Evolutionary conservation across 2,888 invertebrate genomes (phyloP), one percentile per base, ranked within the genome.

Genomic region (Bembecia ichneumoniformis): DNA sequence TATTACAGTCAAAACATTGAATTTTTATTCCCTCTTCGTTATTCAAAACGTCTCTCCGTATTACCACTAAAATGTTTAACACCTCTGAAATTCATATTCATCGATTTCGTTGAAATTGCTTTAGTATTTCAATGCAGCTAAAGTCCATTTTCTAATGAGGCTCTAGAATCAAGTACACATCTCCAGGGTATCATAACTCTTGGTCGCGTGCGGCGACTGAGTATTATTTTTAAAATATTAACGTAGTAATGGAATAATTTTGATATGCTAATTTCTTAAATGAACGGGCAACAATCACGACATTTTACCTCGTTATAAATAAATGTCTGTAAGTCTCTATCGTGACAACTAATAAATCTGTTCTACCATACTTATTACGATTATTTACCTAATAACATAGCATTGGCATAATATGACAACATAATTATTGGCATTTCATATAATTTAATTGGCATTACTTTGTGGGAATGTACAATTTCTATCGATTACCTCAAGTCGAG

Each of bases 161-260:
- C 48, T 47, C 35, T 49, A 50, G 55, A 63, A 63, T 63, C 55
- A 63, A 59, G 63, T 68, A 63, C 59, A 63, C 74, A 77, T 80
- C 83, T 82, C 82, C 68, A 71, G 81, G 66, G 81, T 64, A 61
- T 60, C 74, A 74, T 80, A 82, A 82, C 68, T 83, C 71, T 60
- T 52, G 71, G 69, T 83, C 71, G 84, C 84, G 82, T 83, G 83
- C 68, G 68, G 66, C 64, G 57, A 62, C 61, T 64, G 69, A 71
- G 70, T 77, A 81, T 82, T 82, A 83, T 82, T 82, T 84, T 82
- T 78, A 82, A 84, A 82, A 82, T 83, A 84, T 82, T 80, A 79
- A 78, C 77, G 68, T 68, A 69, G 76, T 82, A 82, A 82, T 82
- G 80, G 77, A 83, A 84, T 83, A 80, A 84, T 82, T 83, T 69